Conservation (phyloP, 2,888 invertebrate species). For the Ypsolopha scabrella region DNA sequence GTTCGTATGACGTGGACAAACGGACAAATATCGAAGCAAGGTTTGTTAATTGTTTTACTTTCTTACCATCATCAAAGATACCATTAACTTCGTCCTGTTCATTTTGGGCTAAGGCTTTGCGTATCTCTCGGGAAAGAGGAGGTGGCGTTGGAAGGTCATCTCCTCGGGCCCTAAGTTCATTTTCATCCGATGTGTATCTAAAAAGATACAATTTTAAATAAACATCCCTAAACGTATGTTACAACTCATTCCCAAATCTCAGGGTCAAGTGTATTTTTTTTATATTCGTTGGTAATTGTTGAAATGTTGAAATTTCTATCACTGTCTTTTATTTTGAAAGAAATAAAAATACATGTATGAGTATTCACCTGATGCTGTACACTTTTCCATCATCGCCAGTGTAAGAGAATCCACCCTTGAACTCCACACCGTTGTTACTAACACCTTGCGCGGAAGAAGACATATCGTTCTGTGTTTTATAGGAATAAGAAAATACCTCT, state of each 20-base stretch:
- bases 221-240: too few relatives aligned
- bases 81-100: slow-evolving; percentile 57
- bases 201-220: neutral
- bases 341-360: neutral
- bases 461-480: slow-evolving; percentile 58
- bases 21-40: too few relatives aligned
- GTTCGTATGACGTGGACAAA: too few relatives aligned
- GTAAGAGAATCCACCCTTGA: slow-evolving; percentile 53
- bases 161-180: slow-evolving; percentile 53
- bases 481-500: slow-evolving; percentile 46
- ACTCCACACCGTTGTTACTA: slow-evolving; percentile 51
- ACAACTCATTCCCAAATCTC: too few relatives aligned
- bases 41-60: neutral
- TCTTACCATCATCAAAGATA: slow-evolving; percentile 52
- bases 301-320: too few relatives aligned
- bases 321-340: too few relatives aligned
- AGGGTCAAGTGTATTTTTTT: too few relatives aligned
- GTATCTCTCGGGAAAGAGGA: slow-evolving; percentile 51
- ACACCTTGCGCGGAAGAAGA: slow-evolving; percentile 51
- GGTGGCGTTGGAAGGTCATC: slow-evolving; percentile 57
- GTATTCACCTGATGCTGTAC: slow-evolving; percentile 43
- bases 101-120: slow-evolving; percentile 52
- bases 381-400: slow-evolving; percentile 57
- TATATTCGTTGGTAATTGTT: too few relatives aligned
- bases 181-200: slow-evolving; percentile 58